Conservation (phyloP, 2,113 vertebrate species). For the Miniopterus natalensis region DNA sequence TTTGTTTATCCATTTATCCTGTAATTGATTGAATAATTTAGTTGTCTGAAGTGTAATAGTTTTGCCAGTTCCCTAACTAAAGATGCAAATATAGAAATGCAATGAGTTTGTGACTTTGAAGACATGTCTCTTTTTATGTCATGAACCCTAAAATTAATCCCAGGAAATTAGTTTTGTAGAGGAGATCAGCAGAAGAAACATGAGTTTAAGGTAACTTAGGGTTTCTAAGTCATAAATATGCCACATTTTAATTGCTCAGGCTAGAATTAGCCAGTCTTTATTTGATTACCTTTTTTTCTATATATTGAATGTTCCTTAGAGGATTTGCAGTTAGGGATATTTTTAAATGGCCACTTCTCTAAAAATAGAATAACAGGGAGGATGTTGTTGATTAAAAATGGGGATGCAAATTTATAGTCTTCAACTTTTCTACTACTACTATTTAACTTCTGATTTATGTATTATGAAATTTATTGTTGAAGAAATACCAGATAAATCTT, state of each 20-base stretch:
- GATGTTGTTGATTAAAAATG: background rate
- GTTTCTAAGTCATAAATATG: slow-evolving; percentile 20
- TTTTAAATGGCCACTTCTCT: background rate
- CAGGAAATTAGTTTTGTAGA: slow-evolving; percentile 4
- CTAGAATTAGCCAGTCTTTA: slow-evolving; percentile 37
- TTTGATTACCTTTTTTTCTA: slow-evolving; percentile 47
- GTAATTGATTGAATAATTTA: background rate
- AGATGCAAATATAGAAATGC: slow-evolving; percentile 13
- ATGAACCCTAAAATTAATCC: slow-evolving; percentile 49
- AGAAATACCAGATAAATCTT: slow-evolving; percentile 18
- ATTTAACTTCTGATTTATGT: slow-evolving; percentile 6
- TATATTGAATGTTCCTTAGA: background rate
- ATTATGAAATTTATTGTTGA: background rate
- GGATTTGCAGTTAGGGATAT: background rate
- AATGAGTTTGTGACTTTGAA: background rate
- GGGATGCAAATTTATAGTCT: background rate
- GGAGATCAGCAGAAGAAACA: background rate
- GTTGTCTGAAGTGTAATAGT: background rate
- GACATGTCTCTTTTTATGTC: background rate
- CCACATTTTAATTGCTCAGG: slow-evolving; percentile 34
- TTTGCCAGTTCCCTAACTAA: background rate
- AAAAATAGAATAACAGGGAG: background rate
- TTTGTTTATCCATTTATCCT: background rate
- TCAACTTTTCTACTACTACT: slow-evolving; percentile 37
- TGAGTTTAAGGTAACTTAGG: slow-evolving; percentile 43